phyloP scores from a whole-genome alignment of 2,888 invertebrate genomes.

The Drosophila vallismaia region DNA sequence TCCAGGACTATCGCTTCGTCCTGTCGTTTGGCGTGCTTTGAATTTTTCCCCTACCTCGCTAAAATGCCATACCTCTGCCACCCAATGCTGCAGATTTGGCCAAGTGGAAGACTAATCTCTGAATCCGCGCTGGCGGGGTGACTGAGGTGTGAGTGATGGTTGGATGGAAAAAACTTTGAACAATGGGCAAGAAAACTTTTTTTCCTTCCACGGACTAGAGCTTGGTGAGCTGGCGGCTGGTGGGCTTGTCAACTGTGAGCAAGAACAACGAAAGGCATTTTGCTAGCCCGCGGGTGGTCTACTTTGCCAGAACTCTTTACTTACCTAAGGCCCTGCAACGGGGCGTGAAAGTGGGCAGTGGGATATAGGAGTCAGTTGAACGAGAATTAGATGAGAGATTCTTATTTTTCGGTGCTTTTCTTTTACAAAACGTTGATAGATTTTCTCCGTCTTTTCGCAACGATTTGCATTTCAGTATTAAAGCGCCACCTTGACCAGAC shows the following conservation, averaged over 20 bases:
- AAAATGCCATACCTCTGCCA: constrained; percentile 66
- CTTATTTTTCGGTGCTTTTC: not conserved
- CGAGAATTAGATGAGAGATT: constrained; percentile 17
- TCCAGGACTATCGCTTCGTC: constrained; percentile 26
- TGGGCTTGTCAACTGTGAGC: constrained; percentile 71
- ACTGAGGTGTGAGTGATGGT: constrained; percentile 27
- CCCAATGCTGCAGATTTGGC: constrained; percentile 71
- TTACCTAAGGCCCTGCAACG: constrained; percentile 49
- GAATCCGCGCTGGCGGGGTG: constrained; percentile 52
- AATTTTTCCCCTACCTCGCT: constrained; percentile 4
- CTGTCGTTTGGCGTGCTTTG: constrained; percentile 45
- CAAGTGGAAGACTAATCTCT: constrained; percentile 80
- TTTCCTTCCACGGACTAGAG: constrained; percentile 59
- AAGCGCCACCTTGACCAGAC: constrained; percentile 42
- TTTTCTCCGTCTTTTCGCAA: constrained; percentile 56
- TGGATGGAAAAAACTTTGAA: constrained; percentile 63
- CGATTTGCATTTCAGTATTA: constrained; percentile 45
- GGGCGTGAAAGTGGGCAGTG: constrained; percentile 61
- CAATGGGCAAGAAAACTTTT: constrained; percentile 73
- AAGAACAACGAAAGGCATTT: constrained; percentile 67
- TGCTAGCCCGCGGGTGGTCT: constrained; percentile 60
- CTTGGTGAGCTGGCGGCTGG: constrained; percentile 36
- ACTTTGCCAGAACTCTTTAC: constrained; percentile 2
- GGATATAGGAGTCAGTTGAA: constrained; percentile 25
- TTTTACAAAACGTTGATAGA: constrained; percentile 49